Evolutionary conservation across 2,113 vertebrate genomes (phyloP).

Genomic region (Nycticorax nycticorax): DNA sequence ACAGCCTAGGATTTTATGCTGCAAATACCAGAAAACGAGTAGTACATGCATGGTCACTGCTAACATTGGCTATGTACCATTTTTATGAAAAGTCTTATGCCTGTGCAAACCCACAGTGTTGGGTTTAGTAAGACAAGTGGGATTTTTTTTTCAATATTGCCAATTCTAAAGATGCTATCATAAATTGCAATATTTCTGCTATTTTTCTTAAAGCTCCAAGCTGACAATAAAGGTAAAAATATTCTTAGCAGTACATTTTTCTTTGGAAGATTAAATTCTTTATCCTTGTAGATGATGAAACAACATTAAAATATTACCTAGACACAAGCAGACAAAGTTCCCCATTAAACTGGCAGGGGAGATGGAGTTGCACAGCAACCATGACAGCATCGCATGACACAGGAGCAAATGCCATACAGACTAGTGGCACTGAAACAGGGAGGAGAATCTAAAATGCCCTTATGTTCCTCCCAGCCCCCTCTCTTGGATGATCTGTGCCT

Average conservation of each 20-base stretch:
- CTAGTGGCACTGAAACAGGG: background rate
- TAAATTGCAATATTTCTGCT: background rate
- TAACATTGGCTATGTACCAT: background rate
- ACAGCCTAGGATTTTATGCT: background rate
- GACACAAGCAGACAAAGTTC: constrained; percentile 8
- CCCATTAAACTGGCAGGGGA: constrained; percentile 30
- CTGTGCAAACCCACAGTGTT: background rate
- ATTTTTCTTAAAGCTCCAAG: background rate
- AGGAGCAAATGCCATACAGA: constrained; percentile 32
- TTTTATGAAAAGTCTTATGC: background rate
- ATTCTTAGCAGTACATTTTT: background rate
- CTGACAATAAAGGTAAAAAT: background rate
- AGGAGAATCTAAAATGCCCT: background rate
- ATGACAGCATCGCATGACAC: background rate
- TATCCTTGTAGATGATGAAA: background rate
- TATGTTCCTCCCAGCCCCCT: background rate
- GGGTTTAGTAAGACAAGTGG: background rate
- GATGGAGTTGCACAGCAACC: constrained; percentile 52
- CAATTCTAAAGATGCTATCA: background rate
- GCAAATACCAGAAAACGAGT: background rate
- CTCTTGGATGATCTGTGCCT: background rate
- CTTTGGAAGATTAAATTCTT: background rate
- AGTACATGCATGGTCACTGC: background rate
- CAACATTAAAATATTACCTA: background rate
- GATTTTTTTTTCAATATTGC: background rate